Evolutionary conservation across 1,140 invertebrate species (phyloP).

Genomic region (Bombus confusus): DNA sequence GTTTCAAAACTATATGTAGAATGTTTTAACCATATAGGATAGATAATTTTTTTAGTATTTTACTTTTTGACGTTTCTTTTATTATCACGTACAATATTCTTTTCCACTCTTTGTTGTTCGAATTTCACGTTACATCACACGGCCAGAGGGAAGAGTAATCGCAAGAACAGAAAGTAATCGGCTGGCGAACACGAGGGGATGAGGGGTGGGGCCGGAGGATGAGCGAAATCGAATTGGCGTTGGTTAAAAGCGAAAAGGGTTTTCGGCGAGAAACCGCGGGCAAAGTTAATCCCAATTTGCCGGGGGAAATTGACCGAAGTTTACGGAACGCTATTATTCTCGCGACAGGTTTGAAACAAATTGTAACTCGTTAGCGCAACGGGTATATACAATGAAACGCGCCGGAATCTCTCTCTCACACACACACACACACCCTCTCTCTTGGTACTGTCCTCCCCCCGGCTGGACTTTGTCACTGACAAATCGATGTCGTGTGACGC

Average conservation of each 20-base stretch:
- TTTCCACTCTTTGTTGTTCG: not conserved
- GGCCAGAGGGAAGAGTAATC: not conserved
- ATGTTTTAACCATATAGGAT: too few species aligned
- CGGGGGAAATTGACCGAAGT: conserved; percentile 53
- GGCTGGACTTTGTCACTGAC: conserved; percentile 64
- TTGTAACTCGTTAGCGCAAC: conserved; percentile 60
- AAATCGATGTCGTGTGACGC: conserved; percentile 68
- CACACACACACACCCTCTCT: not conserved
- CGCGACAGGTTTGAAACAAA: conserved; percentile 58
- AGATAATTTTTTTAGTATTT: not conserved
- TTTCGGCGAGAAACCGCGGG: conserved; percentile 46
- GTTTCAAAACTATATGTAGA: too few species aligned
- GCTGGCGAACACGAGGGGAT: not conserved
- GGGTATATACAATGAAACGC: conserved; percentile 58
- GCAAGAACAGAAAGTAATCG: conserved; percentile 45
- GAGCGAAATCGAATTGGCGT: conserved; percentile 40
- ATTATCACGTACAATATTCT: not conserved
- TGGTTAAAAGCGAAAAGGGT: conserved; percentile 45
- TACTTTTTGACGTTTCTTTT: not conserved
- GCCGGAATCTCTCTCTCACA: conserved; percentile 14
- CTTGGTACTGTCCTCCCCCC: not conserved
- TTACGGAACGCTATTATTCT: conserved; percentile 49
- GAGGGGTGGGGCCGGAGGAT: not conserved
- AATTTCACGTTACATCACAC: not conserved
- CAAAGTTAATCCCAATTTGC: conserved; percentile 54